A percentile compares a stretch with the other conserved stretches of the same genome.
phyloP scores from a whole-genome alignment of 2,113 vertebrate genomes.

The Epinephelus fuscoguttatus region DNA sequence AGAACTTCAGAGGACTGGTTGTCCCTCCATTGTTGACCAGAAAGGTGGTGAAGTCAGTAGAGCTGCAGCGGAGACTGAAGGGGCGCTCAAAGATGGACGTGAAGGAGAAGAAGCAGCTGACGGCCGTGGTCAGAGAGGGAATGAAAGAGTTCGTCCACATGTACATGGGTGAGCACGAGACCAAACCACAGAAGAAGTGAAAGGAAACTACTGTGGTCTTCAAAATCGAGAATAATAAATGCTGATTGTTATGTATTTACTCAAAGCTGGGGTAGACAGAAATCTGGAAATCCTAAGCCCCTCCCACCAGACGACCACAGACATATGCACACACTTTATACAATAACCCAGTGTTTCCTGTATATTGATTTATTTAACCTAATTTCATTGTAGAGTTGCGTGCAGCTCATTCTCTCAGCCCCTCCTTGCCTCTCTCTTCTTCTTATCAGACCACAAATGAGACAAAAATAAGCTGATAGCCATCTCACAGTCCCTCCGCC shows the following conservation, averaged over 20 bases:
- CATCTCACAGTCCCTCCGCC: no score
- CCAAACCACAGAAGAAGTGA: constrained; percentile 1
- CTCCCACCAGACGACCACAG: no score
- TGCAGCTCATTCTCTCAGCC: no score
- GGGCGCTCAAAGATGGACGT: constrained; percentile 25
- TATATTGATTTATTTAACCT: no score
- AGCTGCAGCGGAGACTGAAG: constrained; percentile 69
- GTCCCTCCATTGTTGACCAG: constrained; percentile 59
- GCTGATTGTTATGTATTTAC: not conserved
- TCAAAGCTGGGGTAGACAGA: no score
- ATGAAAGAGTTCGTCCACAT: constrained; percentile 82
- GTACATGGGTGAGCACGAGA: constrained; percentile 85
- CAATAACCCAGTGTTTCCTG: no score
- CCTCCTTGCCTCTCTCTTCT: no score
- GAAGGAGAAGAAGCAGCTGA: constrained; percentile 47
- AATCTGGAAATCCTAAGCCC: no score
- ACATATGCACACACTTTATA: no score
- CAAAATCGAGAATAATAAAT: not conserved
- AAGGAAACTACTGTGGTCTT: not conserved
- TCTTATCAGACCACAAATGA: no score
- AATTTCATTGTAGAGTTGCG: no score
- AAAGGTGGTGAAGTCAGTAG: constrained; percentile 77
- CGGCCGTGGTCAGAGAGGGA: constrained; percentile 69
- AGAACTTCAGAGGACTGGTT: constrained; percentile 75
- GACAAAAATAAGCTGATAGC: no score